phyloP scores from a whole-genome alignment of 2,113 vertebrate species.

The Theropithecus gelada region DNA sequence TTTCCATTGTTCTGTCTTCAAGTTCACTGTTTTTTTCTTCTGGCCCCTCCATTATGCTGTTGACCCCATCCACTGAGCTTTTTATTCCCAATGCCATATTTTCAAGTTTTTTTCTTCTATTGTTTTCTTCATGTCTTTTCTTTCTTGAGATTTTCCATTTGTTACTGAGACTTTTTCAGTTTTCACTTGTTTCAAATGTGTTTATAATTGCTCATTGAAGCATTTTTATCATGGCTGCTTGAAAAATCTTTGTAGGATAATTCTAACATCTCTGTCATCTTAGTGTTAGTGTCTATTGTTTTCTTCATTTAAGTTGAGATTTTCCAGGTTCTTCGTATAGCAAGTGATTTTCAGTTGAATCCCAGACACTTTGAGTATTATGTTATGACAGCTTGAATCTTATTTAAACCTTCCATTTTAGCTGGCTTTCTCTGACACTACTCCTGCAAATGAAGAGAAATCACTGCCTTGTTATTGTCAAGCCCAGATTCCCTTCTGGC shows the following conservation, averaged over 20 bases:
- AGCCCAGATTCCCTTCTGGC: background rate
- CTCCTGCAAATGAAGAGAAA: background rate
- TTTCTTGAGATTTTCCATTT: background rate
- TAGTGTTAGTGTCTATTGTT: background rate
- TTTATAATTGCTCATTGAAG: background rate
- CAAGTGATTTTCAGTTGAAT: background rate
- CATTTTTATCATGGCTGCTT: background rate
- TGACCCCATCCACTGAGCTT: background rate
- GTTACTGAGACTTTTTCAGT: background rate
- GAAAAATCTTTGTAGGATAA: background rate
- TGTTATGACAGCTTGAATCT: background rate
- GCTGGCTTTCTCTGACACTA: background rate
- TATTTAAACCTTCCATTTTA: background rate
- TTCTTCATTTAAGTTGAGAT: background rate
- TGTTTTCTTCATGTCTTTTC: background rate
- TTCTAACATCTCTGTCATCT: background rate
- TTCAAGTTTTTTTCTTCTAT: background rate
- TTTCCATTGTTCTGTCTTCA: background rate
- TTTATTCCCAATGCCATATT: background rate
- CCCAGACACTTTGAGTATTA: background rate
- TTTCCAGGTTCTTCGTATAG: background rate
- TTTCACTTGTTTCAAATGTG: background rate
- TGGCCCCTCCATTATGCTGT: background rate
- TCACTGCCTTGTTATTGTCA: background rate
- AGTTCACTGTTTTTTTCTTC: background rate